These are phyloP conservation scores for Euplexia lucipara DNA, from an alignment of 2,888 invertebrate species.

Conservation along the genomic window DNA sequence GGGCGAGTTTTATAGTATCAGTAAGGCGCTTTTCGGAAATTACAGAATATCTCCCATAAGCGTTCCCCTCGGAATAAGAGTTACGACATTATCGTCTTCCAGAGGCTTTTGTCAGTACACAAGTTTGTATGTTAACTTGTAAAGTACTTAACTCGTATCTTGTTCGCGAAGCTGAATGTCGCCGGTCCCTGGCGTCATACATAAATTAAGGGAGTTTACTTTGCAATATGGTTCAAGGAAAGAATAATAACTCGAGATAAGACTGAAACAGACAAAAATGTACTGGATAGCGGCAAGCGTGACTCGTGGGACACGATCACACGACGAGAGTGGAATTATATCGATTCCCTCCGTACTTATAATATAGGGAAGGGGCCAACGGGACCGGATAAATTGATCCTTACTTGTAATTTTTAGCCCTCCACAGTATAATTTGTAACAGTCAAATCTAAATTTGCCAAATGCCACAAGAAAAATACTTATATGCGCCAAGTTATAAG, in stretches of 20 bases:
- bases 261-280: conserved; percentile 62
- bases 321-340: conserved; percentile 70
- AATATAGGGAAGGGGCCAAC: conserved; percentile 65
- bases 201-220: conserved; percentile 63
- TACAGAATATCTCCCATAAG: conserved; percentile 58
- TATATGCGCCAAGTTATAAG: conserved; percentile 14
- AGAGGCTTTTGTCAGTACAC: conserved; percentile 55
- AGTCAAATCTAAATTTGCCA: conserved; percentile 7
- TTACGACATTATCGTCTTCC: conserved; percentile 56
- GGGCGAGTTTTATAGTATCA: conserved; percentile 71
- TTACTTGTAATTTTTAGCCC: conserved; percentile 34
- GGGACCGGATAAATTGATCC: conserved; percentile 38
- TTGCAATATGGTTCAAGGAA: conserved; percentile 59
- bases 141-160: conserved; percentile 64
- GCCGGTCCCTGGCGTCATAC: conserved; percentile 52
- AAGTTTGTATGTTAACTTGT: conserved; percentile 63
- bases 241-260: conserved; percentile 61
- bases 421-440: conserved; percentile 12
- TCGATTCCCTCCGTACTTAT: conserved; percentile 71
- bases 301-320: conserved; percentile 75
- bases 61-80: conserved; percentile 49
- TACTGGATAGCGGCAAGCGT: conserved; percentile 70
- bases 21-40: conserved; percentile 58
- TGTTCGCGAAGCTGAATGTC: conserved; percentile 58
- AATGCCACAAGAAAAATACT: conserved; percentile 15